Base-by-base conservation (phyloP, 1,140 invertebrate genomes). In the Neuroterus valhalla region DNA sequence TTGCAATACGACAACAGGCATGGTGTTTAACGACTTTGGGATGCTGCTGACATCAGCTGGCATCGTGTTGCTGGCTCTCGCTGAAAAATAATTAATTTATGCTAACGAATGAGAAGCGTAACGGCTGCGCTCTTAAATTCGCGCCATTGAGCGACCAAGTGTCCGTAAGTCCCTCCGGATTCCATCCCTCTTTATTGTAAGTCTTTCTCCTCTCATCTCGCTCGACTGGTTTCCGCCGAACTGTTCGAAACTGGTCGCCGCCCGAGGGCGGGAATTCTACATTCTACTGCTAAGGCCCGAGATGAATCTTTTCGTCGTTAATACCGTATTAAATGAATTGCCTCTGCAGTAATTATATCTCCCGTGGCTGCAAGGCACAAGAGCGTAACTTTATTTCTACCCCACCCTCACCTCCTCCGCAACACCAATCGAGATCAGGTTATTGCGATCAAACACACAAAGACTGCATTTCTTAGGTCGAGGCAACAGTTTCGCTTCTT, bases 61-160 rank as follows among this genome's bases (percentile, higher is more conserved):
- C 78, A 79, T 74, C 69, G 72, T 69, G 68, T 77, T 75, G 80
- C 52, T 71, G 66, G 75, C 70, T n/a, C n/a, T n/a, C n/a, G 78
- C 80, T 80, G 81, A 82, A 84, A 87, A 88, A 89, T 89, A 88
- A 89, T 89, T 89, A 88, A 89, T 89, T 88, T 89, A 89, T 89
- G 88, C 85, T 89, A 89, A 89, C 87, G 88, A 89, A 89, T 84
- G 87, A 89, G 86, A 88, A 88, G 87, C 87, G 87, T 88, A 89
- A 89, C 88, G 88, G 88, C 87, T 86, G 87, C 82, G 82, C 87
- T 88, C 87, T 89, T 89, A 87, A 89, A 88, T 89, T 89, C 88
- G 88, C 88, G 85, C 87, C 88, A 89, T 89, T 89, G 88, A 89
- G 86, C 84, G 85, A 77, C 86, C 87, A 89, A 89, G 88, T 88